Conservation (phyloP, 2,888 invertebrate genomes). For the Cryptocheilus praepositus region DNA sequence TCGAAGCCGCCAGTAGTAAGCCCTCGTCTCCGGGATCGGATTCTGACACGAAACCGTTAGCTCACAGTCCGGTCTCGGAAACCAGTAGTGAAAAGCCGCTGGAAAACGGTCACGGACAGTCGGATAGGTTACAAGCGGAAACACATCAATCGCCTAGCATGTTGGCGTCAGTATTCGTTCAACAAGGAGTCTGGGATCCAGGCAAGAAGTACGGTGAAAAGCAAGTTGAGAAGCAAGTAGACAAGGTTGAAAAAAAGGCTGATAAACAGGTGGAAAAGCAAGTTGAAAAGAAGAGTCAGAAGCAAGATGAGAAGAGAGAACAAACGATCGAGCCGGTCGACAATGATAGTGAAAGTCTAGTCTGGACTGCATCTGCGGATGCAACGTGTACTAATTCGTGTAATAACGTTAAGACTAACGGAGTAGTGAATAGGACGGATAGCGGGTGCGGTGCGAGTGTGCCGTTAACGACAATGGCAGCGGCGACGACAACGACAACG, state of each 20-base stretch:
- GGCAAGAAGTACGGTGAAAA: slow-evolving; percentile 33
- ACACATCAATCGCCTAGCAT: background rate
- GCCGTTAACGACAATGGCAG: slow-evolving; percentile 22
- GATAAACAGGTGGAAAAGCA: slow-evolving; percentile 79
- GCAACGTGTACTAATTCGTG: slow-evolving; percentile 67
- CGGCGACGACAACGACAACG: slow-evolving; percentile 29
- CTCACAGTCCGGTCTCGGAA: slow-evolving; percentile 35
- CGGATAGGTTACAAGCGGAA: background rate
- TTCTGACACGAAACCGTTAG: slow-evolving; percentile 37
- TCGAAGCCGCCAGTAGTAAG: slow-evolving; percentile 75
- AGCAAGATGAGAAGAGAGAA: slow-evolving; percentile 39
- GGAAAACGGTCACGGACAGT: slow-evolving; percentile 37
- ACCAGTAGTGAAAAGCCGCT: slow-evolving; percentile 38
- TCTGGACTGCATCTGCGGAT: slow-evolving; percentile 76
- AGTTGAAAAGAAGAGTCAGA: slow-evolving; percentile 74
- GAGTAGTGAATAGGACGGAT: slow-evolving; percentile 40
- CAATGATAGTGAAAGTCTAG: slow-evolving; percentile 72
- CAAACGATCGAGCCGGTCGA: slow-evolving; percentile 52
- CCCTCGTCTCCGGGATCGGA: slow-evolving; percentile 71
- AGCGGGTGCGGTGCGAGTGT: slow-evolving; percentile 51
- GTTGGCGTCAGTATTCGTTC: too few relatives aligned
- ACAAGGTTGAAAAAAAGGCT: slow-evolving; percentile 75
- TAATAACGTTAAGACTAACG: slow-evolving; percentile 64
- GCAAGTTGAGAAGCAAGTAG: slow-evolving; percentile 26
- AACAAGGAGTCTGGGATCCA: background rate